These are phyloP conservation scores for Gavia stellata DNA, from an alignment of 2,113 vertebrate genomes.

Conservation along the genomic window DNA sequence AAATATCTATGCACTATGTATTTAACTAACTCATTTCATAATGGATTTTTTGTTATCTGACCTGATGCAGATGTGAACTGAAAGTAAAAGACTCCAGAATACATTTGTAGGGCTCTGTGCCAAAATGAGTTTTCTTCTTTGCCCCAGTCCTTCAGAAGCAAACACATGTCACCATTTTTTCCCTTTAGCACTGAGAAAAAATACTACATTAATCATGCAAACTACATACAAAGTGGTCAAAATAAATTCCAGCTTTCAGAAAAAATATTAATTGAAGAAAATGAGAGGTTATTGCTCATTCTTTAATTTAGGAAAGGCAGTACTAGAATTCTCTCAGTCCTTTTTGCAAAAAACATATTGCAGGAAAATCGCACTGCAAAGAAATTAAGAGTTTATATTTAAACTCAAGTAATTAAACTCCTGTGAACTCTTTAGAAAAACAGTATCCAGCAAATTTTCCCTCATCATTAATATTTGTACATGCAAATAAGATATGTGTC, in stretches of 20 bases:
- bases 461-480: background rate
- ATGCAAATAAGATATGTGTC: background rate
- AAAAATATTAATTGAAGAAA: background rate
- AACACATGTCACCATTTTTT: background rate
- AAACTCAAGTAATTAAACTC: background rate
- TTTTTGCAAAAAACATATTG: background rate
- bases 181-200: background rate
- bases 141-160: background rate
- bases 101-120: background rate
- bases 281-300: background rate
- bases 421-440: background rate
- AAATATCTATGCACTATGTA: background rate
- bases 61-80: background rate
- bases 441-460: background rate
- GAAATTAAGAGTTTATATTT: background rate
- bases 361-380: background rate
- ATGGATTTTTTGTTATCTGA: background rate
- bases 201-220: background rate
- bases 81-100: background rate
- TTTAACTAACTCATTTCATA: background rate
- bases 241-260: background rate
- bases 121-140: background rate
- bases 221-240: background rate
- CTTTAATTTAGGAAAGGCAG: background rate
- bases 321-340: background rate